Evolutionary conservation across 2,113 vertebrate genomes (phyloP).

Genomic region (Phrynosoma blainvillii): DNA sequence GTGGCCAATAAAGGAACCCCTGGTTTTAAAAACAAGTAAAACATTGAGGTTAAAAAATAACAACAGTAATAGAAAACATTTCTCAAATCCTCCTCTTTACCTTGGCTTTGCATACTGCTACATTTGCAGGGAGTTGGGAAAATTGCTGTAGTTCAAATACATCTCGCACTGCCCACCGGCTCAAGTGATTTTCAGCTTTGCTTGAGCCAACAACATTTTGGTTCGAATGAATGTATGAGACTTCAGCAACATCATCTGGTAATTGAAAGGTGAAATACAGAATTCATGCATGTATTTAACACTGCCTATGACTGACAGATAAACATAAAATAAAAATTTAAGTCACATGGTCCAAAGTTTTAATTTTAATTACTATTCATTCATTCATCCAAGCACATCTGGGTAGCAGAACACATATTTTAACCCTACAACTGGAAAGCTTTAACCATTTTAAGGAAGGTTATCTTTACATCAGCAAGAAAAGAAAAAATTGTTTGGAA

Average conservation of each 20-base stretch:
- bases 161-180: slow-evolving; percentile 84
- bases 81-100: slow-evolving; percentile 72
- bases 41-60: slow-evolving; percentile 28
- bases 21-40: not conserved
- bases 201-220: slow-evolving; percentile 93
- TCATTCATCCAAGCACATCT: not conserved
- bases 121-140: slow-evolving; percentile 93
- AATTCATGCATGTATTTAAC: not conserved
- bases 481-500: slow-evolving; percentile 7
- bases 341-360: not conserved
- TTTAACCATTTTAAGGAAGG: not conserved
- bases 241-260: slow-evolving; percentile 86
- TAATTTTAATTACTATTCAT: not conserved
- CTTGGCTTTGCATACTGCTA: slow-evolving; percentile 78
- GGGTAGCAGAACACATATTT: not conserved
- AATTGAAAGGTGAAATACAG: not conserved
- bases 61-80: slow-evolving; percentile 34
- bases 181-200: slow-evolving; percentile 91
- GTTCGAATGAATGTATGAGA: slow-evolving; percentile 92
- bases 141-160: slow-evolving; percentile 90
- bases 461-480: not conserved
- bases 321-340: not conserved
- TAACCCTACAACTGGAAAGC: slow-evolving; percentile 7
- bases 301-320: not conserved
- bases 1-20: slow-evolving; percentile 46